Evolutionary conservation across 92 coral and sea anemone genomes (phyloP).

Genomic region (Umimayanthus kanabou): DNA sequence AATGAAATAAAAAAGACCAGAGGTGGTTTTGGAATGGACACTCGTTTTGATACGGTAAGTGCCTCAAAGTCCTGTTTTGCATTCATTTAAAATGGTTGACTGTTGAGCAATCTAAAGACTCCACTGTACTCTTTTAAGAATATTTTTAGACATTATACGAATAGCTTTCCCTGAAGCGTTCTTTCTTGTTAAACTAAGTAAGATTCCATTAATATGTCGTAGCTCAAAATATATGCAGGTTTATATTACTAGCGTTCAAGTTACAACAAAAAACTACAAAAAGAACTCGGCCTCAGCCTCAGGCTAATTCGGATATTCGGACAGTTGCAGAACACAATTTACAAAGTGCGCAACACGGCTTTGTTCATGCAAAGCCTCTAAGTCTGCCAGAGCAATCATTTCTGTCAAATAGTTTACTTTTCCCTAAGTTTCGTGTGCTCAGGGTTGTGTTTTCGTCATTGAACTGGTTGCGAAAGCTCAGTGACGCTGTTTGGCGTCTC

Average conservation of each 20-base stretch:
- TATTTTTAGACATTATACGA: not conserved
- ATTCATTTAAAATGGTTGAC: not conserved
- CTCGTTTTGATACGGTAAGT: not conserved
- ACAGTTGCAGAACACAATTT: slow-evolving; percentile 12
- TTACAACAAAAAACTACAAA: not conserved
- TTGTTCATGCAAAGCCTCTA: slow-evolving; percentile 19
- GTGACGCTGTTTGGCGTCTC: not conserved
- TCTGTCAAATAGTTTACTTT: slow-evolving; percentile 43
- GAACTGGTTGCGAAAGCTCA: not conserved
- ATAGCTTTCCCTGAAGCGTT: not conserved
- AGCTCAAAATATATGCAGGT: not conserved
- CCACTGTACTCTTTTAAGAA: slow-evolving; percentile 17
- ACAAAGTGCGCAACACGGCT: not conserved
- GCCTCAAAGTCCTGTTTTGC: not conserved
- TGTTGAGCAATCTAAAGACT: not conserved
- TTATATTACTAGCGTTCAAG: not conserved
- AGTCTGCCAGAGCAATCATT: slow-evolving; percentile 16
- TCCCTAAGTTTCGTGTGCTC: slow-evolving; percentile 5
- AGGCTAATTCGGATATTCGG: slow-evolving; percentile 18
- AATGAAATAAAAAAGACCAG: not conserved
- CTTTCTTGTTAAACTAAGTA: not conserved
- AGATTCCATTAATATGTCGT: not conserved
- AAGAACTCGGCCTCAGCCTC: not conserved
- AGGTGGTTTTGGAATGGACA: not conserved
- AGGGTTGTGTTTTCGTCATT: slow-evolving; percentile 1